Percentiles rank a stretch among this genome's conserved stretches.
phyloP scores from a whole-genome alignment of 2,797 vertebrate genomes.

The Florisuga fusca region DNA sequence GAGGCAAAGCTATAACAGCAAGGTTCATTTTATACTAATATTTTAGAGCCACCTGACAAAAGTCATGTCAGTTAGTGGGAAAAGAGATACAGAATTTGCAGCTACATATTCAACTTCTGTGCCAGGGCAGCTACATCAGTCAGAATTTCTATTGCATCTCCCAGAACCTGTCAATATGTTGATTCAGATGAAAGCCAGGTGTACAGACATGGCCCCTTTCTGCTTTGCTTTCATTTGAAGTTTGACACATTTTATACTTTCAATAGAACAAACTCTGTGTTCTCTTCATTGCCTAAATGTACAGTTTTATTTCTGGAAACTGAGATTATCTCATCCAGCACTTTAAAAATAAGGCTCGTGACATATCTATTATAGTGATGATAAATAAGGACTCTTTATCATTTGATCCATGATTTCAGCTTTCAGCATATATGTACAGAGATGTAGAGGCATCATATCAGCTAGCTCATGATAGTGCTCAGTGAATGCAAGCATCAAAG shows the following conservation, averaged over 20 bases:
- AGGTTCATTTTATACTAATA: not conserved
- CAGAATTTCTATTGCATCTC: not conserved
- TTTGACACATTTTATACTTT: not conserved
- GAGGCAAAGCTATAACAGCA: not conserved
- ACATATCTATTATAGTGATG: not conserved
- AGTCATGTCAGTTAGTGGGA: not conserved
- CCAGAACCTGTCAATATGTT: not conserved
- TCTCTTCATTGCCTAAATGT: not conserved
- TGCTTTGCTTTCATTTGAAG: not conserved
- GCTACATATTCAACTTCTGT: not conserved
- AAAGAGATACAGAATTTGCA: not conserved
- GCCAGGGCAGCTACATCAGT: not conserved
- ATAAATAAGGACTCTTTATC: not conserved
- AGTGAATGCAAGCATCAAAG: not conserved
- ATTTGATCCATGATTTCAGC: not conserved
- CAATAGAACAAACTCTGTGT: not conserved
- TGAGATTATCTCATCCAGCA: not conserved
- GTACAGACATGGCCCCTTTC: not conserved
- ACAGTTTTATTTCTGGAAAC: not conserved
- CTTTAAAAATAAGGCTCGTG: not conserved
- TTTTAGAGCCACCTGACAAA: not conserved
- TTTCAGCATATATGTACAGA: not conserved
- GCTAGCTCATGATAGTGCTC: not conserved
- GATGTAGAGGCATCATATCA: not conserved
- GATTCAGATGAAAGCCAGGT: not conserved